A percentile compares a stretch with the other conserved stretches of the same genome.
Conservation (phyloP, 2,797 vertebrate genomes). For the Parauchenoglanis ngamensis region DNA sequence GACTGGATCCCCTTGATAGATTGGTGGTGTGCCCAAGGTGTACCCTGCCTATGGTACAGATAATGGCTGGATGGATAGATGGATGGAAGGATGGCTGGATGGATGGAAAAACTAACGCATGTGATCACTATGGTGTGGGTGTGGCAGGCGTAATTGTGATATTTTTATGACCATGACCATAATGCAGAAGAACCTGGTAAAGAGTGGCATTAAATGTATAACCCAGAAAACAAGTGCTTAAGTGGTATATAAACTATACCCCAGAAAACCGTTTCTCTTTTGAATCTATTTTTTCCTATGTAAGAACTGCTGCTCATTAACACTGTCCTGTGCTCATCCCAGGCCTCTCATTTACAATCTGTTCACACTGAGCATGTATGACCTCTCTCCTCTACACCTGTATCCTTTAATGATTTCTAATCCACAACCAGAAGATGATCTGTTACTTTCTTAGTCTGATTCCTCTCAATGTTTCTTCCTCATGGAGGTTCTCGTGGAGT, state of each 20-base stretch:
- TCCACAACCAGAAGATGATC: not conserved
- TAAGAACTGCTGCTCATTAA: not conserved
- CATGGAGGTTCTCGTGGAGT: not conserved
- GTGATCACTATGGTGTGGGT: too few relatives aligned
- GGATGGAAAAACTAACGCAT: not conserved
- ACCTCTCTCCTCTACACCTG: not conserved
- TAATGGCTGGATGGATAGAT: too few relatives aligned
- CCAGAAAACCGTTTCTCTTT: not conserved
- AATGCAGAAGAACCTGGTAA: not conserved
- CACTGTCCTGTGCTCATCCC: not conserved
- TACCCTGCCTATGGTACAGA: too few relatives aligned
- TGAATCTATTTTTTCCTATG: not conserved
- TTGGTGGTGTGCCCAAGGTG: too few relatives aligned
- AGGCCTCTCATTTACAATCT: not conserved
- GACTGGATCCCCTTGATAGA: too few relatives aligned
- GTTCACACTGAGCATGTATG: not conserved
- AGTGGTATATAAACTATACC: not conserved
- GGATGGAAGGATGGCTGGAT: too few relatives aligned
- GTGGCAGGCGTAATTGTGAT: not conserved
- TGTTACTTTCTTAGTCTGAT: not conserved
- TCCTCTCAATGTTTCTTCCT: not conserved
- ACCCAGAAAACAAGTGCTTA: too few relatives aligned
- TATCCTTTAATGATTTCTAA: not conserved
- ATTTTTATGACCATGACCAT: not conserved
- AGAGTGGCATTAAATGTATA: not conserved